Percentiles rank a stretch among this genome's conserved stretches.
Conservation (phyloP, 2,113 vertebrate species). For the Lipophrys pholis region DNA sequence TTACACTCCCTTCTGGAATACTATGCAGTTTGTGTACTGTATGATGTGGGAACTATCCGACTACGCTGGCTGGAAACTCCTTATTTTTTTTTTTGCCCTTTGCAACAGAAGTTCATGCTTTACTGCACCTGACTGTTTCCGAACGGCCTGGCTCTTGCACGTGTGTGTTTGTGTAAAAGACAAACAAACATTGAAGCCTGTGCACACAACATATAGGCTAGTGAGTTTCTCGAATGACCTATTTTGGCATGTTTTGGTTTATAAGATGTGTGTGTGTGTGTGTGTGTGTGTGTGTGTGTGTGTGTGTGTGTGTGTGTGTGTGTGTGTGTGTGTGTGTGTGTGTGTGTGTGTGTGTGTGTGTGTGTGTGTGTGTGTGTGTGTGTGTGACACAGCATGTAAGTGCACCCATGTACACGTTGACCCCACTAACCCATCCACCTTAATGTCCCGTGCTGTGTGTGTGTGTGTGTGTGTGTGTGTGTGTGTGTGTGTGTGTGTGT, state of each 20-base stretch:
- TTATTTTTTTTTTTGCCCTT: constrained; percentile 63
- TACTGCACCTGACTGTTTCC: constrained; percentile 85
- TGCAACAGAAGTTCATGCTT: constrained; percentile 73
- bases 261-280: constrained; percentile 3
- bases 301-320: too few relatives aligned
- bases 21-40: constrained; percentile 55
- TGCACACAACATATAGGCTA: constrained; percentile 5
- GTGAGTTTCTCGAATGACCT: not conserved
- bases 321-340: too few relatives aligned
- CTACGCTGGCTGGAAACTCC: constrained; percentile 75
- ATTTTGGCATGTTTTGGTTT: constrained; percentile 40
- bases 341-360: too few relatives aligned
- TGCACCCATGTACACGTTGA: constrained; percentile 32
- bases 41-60: constrained; percentile 58
- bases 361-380: too few relatives aligned
- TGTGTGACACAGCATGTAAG: too few relatives aligned
- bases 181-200: constrained; percentile 32
- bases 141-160: constrained; percentile 56
- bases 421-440: constrained; percentile 43
- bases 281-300: too few relatives aligned
- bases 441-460: constrained; percentile 51
- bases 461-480: constrained; percentile 22
- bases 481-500: constrained; percentile 16
- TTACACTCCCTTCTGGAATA: constrained; percentile 37
- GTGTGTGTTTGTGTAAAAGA: constrained; percentile 18